Evolutionary conservation across 2,888 invertebrate genomes (phyloP), one percentile per base, ranked within the genome.

Genomic region (Trichopria drosophilae): DNA sequence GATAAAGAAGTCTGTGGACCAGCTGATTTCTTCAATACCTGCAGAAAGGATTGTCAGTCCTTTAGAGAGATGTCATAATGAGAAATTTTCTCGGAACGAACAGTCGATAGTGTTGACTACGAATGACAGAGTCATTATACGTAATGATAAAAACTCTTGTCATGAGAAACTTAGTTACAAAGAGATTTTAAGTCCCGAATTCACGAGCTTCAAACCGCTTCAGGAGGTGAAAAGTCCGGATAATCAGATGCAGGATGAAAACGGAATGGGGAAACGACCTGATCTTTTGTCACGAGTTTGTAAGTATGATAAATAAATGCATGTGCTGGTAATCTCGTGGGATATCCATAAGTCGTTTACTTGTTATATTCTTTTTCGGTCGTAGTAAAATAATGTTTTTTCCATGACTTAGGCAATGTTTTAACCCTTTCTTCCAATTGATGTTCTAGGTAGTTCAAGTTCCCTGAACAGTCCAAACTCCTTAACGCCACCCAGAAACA

Each of bases 371-470:
- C n/a, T n/a, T n/a, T n/a, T n/a, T n/a, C n/a, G n/a, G n/a, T n/a
- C n/a, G n/a, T n/a, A n/a, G 6, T 24, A 20, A 9, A 37, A 22
- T 22, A 10, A 13, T 32, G 13, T 6, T 22, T 2, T 7, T n/a
- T 2, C 9, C 2, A 7, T 32, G 7, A 7, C 13, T 23, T 6
- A 22, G 9, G 3, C 10, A 3, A 41, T 19, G 15, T 16, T 4
- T 20, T n/a, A n/a, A n/a, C n/a, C n/a, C n/a, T n/a, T n/a, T n/a
- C n/a, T n/a, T n/a, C n/a, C n/a, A n/a, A n/a, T n/a, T n/a, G n/a
- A n/a, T n/a, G n/a, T n/a, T n/a, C n/a, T 66, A 78, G 81, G 81
- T 53, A 82, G 81, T 63, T 78, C 82, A 34, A 80, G 81, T 58
- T 81, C 82, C n/a, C 71, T 81, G 59, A 80, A 79, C 65, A 79